phyloP scores from a whole-genome alignment of 2,113 vertebrate genomes.

The Ophiodon elongatus region DNA sequence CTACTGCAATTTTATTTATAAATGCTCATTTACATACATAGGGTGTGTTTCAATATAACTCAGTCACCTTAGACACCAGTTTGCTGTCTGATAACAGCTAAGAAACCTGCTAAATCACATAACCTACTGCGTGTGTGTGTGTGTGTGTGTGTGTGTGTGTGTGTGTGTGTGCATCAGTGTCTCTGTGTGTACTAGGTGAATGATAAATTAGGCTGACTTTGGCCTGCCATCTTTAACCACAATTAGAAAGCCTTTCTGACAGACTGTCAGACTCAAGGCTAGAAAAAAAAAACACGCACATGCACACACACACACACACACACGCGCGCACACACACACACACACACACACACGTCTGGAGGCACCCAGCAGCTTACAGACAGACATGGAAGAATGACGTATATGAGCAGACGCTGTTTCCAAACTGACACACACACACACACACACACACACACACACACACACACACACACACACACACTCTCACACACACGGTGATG shows the following conservation, averaged over 20 bases:
- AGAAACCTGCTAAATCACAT: conserved; percentile 49
- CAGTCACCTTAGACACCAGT: conserved; percentile 46
- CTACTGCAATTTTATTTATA: conserved; percentile 23
- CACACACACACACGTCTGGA: conserved; percentile 42
- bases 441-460: conserved; percentile 28
- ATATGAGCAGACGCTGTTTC: conserved; percentile 55
- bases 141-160: conserved; percentile 34
- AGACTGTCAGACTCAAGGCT: conserved; percentile 70
- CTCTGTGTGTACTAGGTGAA: conserved; percentile 47
- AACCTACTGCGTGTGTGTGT: conserved; percentile 37
- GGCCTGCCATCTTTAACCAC: conserved; percentile 80
- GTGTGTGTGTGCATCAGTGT: conserved; percentile 5
- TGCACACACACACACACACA: conserved; percentile 42
- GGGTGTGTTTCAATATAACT: conserved; percentile 32
- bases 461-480: conserved; percentile 16
- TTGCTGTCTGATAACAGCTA: conserved; percentile 56
- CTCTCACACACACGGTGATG: conserved; percentile 56
- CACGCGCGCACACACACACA: conserved; percentile 35
- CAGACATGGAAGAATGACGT: conserved; percentile 55
- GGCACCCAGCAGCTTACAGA: conserved; percentile 52
- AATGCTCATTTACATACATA: conserved; percentile 60
- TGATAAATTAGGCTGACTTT: conserved; percentile 72
- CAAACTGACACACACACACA: conserved; percentile 37
- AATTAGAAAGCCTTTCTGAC: conserved; percentile 79
- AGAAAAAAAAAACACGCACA: conserved; percentile 43